Evolutionary conservation across 2,888 invertebrate genomes (phyloP), one percentile per base, ranked within the genome.

Genomic region (Lissocephala sabroskyi): DNA sequence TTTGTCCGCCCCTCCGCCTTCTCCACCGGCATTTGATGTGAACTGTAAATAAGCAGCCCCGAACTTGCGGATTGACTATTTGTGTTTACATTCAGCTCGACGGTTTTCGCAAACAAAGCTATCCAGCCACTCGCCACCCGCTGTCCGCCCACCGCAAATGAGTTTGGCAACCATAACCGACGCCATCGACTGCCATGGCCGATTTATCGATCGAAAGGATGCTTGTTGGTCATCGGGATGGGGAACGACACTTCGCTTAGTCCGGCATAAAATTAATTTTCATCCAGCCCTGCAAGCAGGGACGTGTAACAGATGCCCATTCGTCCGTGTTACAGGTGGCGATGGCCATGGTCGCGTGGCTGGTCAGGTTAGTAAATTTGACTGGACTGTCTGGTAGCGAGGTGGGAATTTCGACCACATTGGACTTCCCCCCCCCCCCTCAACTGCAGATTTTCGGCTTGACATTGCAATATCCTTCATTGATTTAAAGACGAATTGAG

Each of bases 61-160:
- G 44, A 59, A 46, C 35, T 54, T 54, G 32, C 46, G 44, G 44
- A 29, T 26, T 26, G 41, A 51, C 42, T 45, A 41, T 51, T 46
- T 41, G 41, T 26, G 29, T 41, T 37, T 28, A 41, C 47, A 41
- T 35, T 47, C 16, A 17, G n/a, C 30, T 7, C 1, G 11, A 5
- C 30, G 5, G 30, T n/a, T n/a, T n/a, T n/a, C n/a, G n/a, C n/a
- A n/a, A n/a, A n/a, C n/a, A n/a, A n/a, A n/a, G 13, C 30, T 11
- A n/a, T 13, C 1, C 33, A 7, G 33, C 33, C 13, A 5, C 13
- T 33, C 7, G 9, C 16, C 13, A 13, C 14, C 13, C 7, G 10
- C 33, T 13, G 4, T 13, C 6, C 3, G 13, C 14, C 16, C 16
- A 16, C 18, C 18, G 19, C 35, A 23, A 26, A n/a, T 26, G 32